A percentile compares a stretch with the other conserved stretches of the same genome.
Evolutionary conservation across 2,888 invertebrate species (phyloP).

Genomic region (Polietes domitor): DNA sequence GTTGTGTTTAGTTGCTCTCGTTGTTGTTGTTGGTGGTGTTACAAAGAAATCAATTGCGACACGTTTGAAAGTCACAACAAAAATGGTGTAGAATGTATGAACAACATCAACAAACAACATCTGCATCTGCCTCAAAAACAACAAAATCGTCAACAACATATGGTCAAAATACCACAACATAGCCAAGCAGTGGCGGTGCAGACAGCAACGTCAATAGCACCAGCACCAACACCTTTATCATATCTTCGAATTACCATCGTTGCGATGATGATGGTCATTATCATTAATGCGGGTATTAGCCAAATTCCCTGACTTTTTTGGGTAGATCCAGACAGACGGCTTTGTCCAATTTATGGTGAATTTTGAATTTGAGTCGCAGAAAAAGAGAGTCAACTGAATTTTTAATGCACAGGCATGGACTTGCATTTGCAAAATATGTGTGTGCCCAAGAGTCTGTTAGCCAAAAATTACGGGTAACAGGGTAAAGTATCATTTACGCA

Average conservation of each 20-base stretch:
- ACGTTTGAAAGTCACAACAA: slow-evolving; percentile 52
- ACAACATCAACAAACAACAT: not conserved
- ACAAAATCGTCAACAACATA: not conserved
- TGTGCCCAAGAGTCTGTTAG: not conserved
- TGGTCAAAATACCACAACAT: not conserved
- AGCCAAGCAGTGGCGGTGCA: not conserved
- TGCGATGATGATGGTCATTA: not conserved
- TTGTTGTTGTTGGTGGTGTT: not conserved
- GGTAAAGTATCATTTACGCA: not conserved
- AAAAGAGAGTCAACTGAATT: not conserved
- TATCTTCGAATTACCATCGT: not conserved
- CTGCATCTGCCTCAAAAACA: not conserved
- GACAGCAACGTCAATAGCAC: not conserved
- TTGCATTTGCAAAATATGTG: not conserved
- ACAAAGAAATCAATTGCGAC: slow-evolving; percentile 30
- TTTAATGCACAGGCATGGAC: not conserved
- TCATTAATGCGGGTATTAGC: not conserved
- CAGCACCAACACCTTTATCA: not conserved
- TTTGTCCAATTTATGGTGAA: not conserved
- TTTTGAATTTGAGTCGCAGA: not conserved
- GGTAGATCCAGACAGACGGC: not conserved
- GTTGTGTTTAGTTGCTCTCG: too few relatives aligned
- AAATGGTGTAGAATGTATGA: slow-evolving; percentile 7
- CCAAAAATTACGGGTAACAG: not conserved
- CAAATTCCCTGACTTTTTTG: not conserved